Base-by-base conservation (phyloP, 2,797 vertebrate genomes). In the Neosalanx taihuensis region DNA sequence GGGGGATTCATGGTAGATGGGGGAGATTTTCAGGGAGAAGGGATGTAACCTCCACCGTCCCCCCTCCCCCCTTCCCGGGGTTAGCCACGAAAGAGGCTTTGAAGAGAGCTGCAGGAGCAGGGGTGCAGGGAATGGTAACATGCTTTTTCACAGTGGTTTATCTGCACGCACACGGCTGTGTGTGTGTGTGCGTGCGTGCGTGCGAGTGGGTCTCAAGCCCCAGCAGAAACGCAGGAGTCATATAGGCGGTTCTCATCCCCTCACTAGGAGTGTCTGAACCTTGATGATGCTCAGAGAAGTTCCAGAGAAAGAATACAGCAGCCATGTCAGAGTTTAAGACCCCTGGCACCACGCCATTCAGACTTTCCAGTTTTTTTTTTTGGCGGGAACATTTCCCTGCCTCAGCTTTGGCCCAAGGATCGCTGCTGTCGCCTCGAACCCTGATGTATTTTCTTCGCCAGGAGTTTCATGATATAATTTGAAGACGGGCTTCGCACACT, bases 111-210 rank as follows among this genome's bases (percentile, higher is more conserved):
- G 23, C 58, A 12, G 26, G 41, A 41, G 15, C 1, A 12, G 35
- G 37, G 4, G 2, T 12, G 7, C 35, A 13, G 3, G 37, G 64
- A 6, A 41, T 17, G 51, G 51, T 4, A 1, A 10, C 6, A 12
- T 64, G 37, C 35, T 68, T 51, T 68, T 53, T 33, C 56, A 20
- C n/a, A 2, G 53, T 37, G 31, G 17, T 57, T 5, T 70, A 41
- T 15, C 29, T 70, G 57, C 20, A 10, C 64, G 70, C 53, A 23
- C 49, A 35, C 30, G 15, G 56, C 29, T 62, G 64, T 33, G 68
- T 59, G 53, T 53, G 56, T 53, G 56, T 33, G 49, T 61, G 17
- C 46, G 58, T 29, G 23, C 17, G 15, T n/a, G 58, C 10, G 35
- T 2, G 30, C 1, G 33, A 1, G 30, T 46, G 67, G 23, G 23